Percentiles rank a stretch among this genome's conserved stretches.
These are phyloP conservation scores for Spodoptera exigua DNA, from an alignment of 2,888 invertebrate species.

Conservation along the genomic window DNA sequence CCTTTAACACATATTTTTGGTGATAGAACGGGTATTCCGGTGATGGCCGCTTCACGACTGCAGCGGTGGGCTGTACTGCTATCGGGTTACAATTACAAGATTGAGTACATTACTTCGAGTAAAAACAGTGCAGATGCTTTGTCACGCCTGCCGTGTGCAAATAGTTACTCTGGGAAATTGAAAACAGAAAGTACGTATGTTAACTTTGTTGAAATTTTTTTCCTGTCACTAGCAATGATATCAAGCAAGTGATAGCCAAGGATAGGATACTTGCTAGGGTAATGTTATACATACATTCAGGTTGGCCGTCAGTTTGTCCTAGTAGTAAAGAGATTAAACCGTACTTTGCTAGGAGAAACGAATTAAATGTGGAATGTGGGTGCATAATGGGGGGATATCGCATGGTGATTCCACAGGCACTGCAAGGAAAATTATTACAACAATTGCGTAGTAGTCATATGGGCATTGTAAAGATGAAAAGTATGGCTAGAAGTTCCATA, in stretches of 20 bases:
- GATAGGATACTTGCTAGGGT: slow-evolving; percentile 1
- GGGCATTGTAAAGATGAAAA: slow-evolving; percentile 6
- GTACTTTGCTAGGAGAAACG: slow-evolving; percentile 1
- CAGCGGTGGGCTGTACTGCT: slow-evolving; percentile 7
- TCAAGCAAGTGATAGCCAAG: background rate
- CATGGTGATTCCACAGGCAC: slow-evolving; percentile 6
- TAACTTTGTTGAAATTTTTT: slow-evolving; percentile 15
- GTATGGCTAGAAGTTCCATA: slow-evolving; percentile 1
- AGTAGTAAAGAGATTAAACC: background rate
- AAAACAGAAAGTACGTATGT: slow-evolving; percentile 4
- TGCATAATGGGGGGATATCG: slow-evolving; percentile 21
- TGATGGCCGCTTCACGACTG: slow-evolving; percentile 17
- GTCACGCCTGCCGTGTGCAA: background rate
- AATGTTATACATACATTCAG: background rate
- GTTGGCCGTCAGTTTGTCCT: background rate
- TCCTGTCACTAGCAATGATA: background rate
- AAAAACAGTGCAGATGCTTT: slow-evolving; percentile 8
- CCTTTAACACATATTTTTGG: slow-evolving; percentile 27
- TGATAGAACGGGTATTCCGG: slow-evolving; percentile 10
- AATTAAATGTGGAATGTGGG: slow-evolving; percentile 3
- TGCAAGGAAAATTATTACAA: background rate
- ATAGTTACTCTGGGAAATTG: background rate
- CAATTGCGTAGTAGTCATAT: slow-evolving; percentile 5
- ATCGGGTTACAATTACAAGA: slow-evolving; percentile 3
- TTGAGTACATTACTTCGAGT: background rate